Evolutionary conservation across 2,888 invertebrate species (phyloP).

Genomic region (Lottia gigantea): DNA sequence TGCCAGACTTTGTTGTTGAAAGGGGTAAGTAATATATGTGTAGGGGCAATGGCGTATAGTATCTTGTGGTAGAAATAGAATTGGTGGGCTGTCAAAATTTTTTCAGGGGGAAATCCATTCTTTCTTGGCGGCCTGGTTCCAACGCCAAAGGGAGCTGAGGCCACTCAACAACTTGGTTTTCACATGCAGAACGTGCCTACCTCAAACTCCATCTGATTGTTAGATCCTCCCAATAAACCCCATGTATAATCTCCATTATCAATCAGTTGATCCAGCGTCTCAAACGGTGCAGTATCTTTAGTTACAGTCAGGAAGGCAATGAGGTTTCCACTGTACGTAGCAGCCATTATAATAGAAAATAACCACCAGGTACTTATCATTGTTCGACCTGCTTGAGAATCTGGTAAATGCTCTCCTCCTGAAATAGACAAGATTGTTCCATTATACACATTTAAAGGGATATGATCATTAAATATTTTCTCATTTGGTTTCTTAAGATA

Average conservation of each 20-base stretch:
- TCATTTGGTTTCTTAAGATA: too few species aligned
- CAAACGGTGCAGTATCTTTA: slow-evolving; percentile 49
- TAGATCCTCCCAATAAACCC: slow-evolving; percentile 46
- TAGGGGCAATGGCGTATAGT: too few species aligned
- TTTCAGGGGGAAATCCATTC: too few species aligned
- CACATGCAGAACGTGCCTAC: slow-evolving; percentile 27
- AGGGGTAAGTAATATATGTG: too few species aligned
- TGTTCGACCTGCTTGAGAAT: slow-evolving; percentile 47
- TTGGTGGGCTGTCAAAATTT: too few species aligned
- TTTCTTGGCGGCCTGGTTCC: background rate
- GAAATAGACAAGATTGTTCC: background rate
- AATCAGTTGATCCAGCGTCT: slow-evolving; percentile 46
- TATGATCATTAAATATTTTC: too few species aligned
- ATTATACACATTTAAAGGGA: too few species aligned
- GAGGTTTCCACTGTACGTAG: slow-evolving; percentile 61
- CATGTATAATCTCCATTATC: slow-evolving; percentile 43
- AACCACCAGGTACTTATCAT: slow-evolving; percentile 53
- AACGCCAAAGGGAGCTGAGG: too few species aligned
- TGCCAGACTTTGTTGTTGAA: too few species aligned
- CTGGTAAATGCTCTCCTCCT: slow-evolving; percentile 50
- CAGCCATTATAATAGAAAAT: slow-evolving; percentile 53
- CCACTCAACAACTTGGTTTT: too few species aligned
- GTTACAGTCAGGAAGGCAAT: slow-evolving; percentile 62
- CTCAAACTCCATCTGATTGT: slow-evolving; percentile 42
- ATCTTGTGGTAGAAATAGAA: too few species aligned